phyloP scores from a whole-genome alignment of 2,888 invertebrate species.

The Neoitamus cyanurus region DNA sequence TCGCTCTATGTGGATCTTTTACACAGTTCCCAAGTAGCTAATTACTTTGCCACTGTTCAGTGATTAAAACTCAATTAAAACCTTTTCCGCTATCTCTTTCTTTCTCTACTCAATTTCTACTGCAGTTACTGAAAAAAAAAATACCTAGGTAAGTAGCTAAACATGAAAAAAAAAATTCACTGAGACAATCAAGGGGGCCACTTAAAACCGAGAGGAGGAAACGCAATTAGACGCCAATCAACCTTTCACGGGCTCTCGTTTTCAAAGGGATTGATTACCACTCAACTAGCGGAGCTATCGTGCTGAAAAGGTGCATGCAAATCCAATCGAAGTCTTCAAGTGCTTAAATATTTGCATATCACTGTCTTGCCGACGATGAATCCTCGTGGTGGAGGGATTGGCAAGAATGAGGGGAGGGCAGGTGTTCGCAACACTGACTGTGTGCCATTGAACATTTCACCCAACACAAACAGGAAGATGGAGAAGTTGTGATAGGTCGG shows the following conservation, averaged over 20 bases:
- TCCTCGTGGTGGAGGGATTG: background rate
- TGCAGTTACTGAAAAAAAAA: background rate
- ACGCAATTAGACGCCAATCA: background rate
- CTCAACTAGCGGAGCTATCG: background rate
- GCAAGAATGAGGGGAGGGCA: background rate
- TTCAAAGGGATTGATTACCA: conserved; percentile 1
- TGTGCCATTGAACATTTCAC: background rate
- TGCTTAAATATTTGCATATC: conserved; percentile 10
- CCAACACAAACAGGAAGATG: background rate
- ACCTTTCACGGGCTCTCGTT: background rate
- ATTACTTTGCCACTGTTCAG: background rate
- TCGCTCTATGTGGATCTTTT: no score
- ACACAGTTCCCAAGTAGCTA: background rate
- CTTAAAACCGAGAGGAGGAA: background rate
- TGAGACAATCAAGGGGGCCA: background rate
- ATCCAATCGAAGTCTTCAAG: background rate
- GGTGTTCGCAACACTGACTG: background rate
- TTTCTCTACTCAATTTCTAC: background rate
- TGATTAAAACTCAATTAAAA: background rate
- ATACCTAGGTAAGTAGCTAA: background rate
- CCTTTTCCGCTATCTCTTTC: background rate
- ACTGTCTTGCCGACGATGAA: conserved; percentile 1
- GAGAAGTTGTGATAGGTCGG: background rate
- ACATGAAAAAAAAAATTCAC: background rate
- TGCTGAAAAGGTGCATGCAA: background rate